A percentile compares a stretch with the other conserved stretches of the same genome.
Evolutionary conservation across 2,797 vertebrate genomes (phyloP).

Genomic region (Sardinella longiceps): DNA sequence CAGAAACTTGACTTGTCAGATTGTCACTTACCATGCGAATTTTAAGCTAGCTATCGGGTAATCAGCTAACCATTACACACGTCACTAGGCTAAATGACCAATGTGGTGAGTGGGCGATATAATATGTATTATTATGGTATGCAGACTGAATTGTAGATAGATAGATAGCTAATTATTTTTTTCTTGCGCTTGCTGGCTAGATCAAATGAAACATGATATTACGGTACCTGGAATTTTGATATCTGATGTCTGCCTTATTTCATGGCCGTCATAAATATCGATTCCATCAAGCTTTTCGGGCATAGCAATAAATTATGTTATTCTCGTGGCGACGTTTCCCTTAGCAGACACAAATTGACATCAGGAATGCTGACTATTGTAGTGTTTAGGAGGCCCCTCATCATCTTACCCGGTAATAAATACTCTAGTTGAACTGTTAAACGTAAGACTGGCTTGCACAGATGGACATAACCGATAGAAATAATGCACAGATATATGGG

Average conservation of each 20-base stretch:
- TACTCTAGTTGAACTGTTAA: background rate
- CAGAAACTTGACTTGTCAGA: background rate
- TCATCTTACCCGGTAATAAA: background rate
- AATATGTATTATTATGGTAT: background rate
- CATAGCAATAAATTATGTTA: background rate
- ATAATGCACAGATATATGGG: background rate
- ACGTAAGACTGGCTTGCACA: background rate
- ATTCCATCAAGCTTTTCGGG: background rate
- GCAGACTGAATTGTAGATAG: background rate
- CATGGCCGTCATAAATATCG: background rate
- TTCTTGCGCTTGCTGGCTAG: background rate
- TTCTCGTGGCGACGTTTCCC: background rate
- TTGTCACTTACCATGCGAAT: background rate
- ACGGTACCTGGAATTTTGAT: background rate
- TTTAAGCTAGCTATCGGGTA: conserved; percentile 49
- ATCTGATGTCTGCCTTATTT: background rate
- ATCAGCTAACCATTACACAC: conserved; percentile 4
- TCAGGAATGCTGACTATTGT: background rate
- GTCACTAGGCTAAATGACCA: background rate
- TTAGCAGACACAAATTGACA: background rate
- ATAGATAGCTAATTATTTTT: background rate
- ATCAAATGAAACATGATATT: background rate
- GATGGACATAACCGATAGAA: background rate
- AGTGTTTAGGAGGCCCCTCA: background rate
- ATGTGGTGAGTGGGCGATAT: too few species aligned